Evolutionary conservation across 2,113 vertebrate species (phyloP).

Genomic region (Chrysochloris asiatica): DNA sequence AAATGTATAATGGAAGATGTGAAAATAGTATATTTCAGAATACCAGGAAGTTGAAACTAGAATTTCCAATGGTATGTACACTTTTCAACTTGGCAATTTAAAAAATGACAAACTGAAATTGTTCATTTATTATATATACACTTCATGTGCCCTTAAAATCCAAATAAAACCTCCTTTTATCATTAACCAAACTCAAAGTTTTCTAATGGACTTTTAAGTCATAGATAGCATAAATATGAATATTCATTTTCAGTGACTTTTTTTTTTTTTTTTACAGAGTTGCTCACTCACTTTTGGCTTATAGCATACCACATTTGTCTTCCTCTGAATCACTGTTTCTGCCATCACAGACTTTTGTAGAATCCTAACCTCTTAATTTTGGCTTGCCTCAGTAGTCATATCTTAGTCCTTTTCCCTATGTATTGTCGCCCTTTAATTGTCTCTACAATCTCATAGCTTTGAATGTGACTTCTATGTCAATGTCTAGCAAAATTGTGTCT

Average conservation of each 20-base stretch:
- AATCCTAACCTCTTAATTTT: neutral
- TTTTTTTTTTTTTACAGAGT: neutral
- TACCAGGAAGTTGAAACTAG: neutral
- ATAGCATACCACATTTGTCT: neutral
- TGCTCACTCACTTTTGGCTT: neutral
- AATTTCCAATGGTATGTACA: neutral
- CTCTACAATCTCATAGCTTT: neutral
- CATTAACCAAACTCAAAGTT: neutral
- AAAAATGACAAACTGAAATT: neutral
- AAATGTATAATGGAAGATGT: neutral
- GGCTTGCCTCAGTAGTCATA: neutral
- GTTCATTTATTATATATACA: neutral
- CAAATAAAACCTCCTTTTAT: neutral
- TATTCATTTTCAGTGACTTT: neutral
- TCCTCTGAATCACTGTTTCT: neutral
- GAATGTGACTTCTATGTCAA: neutral
- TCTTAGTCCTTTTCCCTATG: neutral
- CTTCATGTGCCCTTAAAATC: neutral
- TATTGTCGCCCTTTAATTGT: neutral
- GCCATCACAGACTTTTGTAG: neutral
- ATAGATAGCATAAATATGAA: neutral
- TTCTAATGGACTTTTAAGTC: neutral
- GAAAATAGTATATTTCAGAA: conserved; percentile 10
- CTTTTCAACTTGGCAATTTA: neutral
- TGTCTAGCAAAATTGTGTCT: neutral